A percentile compares a stretch with the other conserved stretches of the same genome.
Conservation (phyloP, 2,113 vertebrate species). For the Malurus elegans region DNA sequence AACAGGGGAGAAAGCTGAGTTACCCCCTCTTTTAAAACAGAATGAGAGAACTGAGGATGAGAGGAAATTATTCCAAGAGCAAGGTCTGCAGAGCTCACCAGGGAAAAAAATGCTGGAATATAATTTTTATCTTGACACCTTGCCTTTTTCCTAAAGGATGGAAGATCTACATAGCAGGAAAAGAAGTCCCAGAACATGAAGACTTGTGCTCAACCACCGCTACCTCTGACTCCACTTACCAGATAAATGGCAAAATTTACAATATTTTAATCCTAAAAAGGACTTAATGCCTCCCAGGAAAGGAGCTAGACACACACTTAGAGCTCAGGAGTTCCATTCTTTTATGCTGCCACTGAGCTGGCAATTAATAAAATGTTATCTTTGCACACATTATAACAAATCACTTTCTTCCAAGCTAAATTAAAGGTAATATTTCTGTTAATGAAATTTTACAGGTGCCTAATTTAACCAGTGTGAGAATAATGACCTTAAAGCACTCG, state of each 20-base stretch:
- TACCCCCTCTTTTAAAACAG: background rate
- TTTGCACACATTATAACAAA: background rate
- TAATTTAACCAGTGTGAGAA: constrained; percentile 8
- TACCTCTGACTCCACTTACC: background rate
- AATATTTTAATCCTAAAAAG: background rate
- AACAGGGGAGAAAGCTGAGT: background rate
- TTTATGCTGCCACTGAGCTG: background rate
- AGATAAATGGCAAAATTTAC: background rate
- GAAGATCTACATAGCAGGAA: background rate
- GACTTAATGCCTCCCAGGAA: background rate
- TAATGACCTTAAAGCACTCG: background rate
- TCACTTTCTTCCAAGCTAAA: constrained; percentile 8
- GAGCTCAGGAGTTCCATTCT: background rate
- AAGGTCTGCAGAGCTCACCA: background rate
- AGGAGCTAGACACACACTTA: background rate
- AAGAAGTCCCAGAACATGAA: background rate
- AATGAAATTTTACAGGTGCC: background rate
- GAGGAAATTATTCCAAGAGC: background rate
- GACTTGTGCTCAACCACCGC: background rate
- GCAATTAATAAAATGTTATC: constrained; percentile 23
- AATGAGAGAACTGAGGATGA: background rate
- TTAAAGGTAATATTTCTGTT: constrained; percentile 23
- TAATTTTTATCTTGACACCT: background rate
- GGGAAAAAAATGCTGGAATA: background rate
- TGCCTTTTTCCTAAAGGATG: background rate